phyloP scores from a whole-genome alignment of 2,113 vertebrate genomes.

The Loxodonta africana region DNA sequence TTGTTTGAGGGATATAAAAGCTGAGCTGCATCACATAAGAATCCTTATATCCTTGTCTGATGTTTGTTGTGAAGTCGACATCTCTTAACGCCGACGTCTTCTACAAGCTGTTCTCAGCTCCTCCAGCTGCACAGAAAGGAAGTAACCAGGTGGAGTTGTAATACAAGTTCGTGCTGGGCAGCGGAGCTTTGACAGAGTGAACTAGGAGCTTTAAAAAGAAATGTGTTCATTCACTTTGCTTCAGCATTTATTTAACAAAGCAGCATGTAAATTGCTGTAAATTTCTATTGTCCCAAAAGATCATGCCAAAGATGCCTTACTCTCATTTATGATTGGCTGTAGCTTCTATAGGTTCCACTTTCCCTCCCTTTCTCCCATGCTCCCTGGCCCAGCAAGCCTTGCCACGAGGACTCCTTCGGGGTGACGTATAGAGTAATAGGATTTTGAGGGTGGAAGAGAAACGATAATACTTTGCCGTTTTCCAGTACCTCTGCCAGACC shows the following conservation, averaged over 20 bases:
- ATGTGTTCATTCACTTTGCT: background rate
- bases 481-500: background rate
- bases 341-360: background rate
- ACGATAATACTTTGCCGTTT: background rate
- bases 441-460: background rate
- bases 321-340: background rate
- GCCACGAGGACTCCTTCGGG: background rate
- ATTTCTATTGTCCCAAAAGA: conserved; percentile 42
- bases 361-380: background rate
- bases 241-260: conserved; percentile 19
- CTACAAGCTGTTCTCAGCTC: background rate
- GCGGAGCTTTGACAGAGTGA: background rate
- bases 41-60: background rate
- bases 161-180: background rate
- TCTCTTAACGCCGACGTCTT: background rate
- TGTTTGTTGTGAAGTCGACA: background rate
- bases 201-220: background rate
- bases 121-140: background rate
- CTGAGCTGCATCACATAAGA: background rate
- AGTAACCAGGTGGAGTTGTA: background rate
- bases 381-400: background rate
- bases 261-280: background rate
- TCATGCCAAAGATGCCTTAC: background rate
- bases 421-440: background rate
- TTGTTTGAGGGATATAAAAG: conserved; percentile 20